These are phyloP conservation scores for Sialis lutaria DNA, from an alignment of 2,888 invertebrate species.

Conservation along the genomic window DNA sequence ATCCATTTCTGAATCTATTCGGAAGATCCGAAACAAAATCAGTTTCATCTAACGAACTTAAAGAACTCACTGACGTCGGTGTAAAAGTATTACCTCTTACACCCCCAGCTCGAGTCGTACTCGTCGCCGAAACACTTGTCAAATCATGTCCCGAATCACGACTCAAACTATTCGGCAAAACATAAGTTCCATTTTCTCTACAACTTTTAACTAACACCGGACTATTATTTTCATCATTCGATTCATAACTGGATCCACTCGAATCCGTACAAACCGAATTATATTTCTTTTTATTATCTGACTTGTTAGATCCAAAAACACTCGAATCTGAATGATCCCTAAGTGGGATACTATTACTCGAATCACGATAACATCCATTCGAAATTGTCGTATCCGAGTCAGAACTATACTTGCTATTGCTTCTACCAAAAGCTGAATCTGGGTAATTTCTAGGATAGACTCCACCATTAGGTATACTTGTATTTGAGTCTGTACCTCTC, in stretches of 20 bases:
- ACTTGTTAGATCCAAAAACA: not conserved
- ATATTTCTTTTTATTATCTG: slow-evolving; percentile 3
- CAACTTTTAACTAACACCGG: slow-evolving; percentile 2
- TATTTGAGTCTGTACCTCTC: too few relatives aligned
- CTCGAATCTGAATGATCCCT: slow-evolving; percentile 1
- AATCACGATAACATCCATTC: too few relatives aligned
- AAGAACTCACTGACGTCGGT: slow-evolving; percentile 24
- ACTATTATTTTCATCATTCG: slow-evolving; percentile 14
- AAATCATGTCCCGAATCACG: slow-evolving; percentile 24
- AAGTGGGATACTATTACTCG: too few relatives aligned
- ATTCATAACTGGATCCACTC: slow-evolving; percentile 23
- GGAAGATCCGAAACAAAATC: slow-evolving; percentile 20
- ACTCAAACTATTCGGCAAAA: slow-evolving; percentile 13
- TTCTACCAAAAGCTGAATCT: too few relatives aligned
- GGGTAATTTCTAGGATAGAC: too few relatives aligned
- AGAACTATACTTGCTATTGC: too few relatives aligned
- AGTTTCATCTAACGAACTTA: slow-evolving; percentile 26
- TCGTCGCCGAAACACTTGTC: slow-evolving; percentile 18
- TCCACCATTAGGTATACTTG: too few relatives aligned
- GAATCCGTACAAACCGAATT: slow-evolving; percentile 16
- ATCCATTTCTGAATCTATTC: slow-evolving; percentile 20
- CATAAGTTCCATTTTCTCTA: not conserved
- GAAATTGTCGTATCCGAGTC: too few relatives aligned
- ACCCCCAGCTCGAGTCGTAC: not conserved
- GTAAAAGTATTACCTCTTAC: slow-evolving; percentile 19